phyloP scores from a whole-genome alignment of 2,888 invertebrate genomes.

The Synergus laeviventris region DNA sequence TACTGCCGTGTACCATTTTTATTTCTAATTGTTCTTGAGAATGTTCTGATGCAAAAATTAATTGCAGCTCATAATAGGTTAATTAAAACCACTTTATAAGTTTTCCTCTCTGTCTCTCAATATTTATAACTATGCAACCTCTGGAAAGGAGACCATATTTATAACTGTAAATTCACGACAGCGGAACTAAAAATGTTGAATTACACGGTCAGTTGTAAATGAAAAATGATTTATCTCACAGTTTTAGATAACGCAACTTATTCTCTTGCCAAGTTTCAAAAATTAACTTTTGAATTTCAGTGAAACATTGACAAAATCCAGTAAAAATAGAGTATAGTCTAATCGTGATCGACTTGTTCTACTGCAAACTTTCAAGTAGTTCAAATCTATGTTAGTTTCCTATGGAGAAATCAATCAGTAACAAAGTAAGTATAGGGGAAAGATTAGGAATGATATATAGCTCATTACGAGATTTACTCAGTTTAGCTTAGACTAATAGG shows the following conservation, averaged over 20 bases:
- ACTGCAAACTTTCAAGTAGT: neutral
- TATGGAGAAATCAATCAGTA: neutral
- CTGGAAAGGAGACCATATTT: slow-evolving; percentile 19
- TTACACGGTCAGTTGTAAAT: slow-evolving; percentile 21
- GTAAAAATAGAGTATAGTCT: neutral
- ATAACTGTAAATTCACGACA: slow-evolving; percentile 19
- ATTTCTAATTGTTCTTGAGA: neutral
- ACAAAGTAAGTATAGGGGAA: neutral
- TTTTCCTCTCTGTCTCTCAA: slow-evolving; percentile 5
- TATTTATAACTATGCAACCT: slow-evolving; percentile 27
- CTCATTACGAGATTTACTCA: neutral
- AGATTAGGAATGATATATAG: neutral
- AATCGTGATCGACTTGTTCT: neutral
- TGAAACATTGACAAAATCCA: neutral
- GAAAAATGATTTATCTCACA: slow-evolving; percentile 5
- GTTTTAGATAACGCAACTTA: neutral
- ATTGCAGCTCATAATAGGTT: neutral
- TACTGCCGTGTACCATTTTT: neutral
- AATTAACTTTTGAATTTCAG: neutral
- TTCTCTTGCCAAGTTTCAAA: neutral
- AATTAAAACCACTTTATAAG: slow-evolving; percentile 30
- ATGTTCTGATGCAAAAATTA: neutral
- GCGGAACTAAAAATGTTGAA: slow-evolving; percentile 32
- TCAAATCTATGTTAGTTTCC: neutral
- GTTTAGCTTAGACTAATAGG: neutral